Percentiles rank a stretch among this genome's conserved stretches.
These are phyloP conservation scores for Lithophane ornitopus DNA, from an alignment of 2,888 invertebrate genomes.

Conservation along the genomic window DNA sequence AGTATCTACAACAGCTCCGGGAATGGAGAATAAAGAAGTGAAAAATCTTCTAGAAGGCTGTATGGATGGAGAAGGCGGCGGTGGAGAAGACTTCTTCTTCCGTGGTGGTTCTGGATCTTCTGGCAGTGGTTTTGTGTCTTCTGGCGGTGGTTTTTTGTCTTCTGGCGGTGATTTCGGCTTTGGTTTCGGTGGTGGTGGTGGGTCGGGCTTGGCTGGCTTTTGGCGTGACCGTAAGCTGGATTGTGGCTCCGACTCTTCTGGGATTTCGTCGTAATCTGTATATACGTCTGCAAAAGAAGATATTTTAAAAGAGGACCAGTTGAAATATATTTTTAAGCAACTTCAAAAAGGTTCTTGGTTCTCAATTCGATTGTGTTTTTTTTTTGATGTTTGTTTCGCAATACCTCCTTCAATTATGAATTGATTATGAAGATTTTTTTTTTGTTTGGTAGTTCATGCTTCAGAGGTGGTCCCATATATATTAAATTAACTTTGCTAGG, in stretches of 20 bases:
- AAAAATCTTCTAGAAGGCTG: constrained; percentile 51
- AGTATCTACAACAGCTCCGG: constrained; percentile 65
- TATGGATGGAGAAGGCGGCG: neutral
- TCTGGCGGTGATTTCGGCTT: constrained; percentile 18
- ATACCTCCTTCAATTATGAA: too few relatives aligned
- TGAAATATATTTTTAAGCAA: neutral
- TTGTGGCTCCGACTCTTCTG: neutral
- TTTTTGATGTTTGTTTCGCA: too few relatives aligned
- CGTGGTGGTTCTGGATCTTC: constrained; percentile 7
- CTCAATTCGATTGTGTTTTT: too few relatives aligned
- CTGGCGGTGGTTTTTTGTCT: constrained; percentile 14
- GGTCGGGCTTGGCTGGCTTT: neutral
- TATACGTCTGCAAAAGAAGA: constrained; percentile 12
- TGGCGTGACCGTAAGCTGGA: fast-evolving
- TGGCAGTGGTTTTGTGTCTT: constrained; percentile 11
- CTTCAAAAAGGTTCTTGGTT: too few relatives aligned
- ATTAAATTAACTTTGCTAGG: too few relatives aligned
- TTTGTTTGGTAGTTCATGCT: too few relatives aligned
- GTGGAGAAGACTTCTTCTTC: neutral
- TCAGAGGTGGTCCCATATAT: too few relatives aligned
- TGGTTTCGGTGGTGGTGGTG: neutral
- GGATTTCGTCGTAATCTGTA: neutral
- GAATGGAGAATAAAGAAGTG: constrained; percentile 62
- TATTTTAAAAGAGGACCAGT: neutral
- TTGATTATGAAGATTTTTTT: too few relatives aligned